Base-by-base conservation (phyloP, 2,888 invertebrate species). In the Acanthosepion esculentum region DNA sequence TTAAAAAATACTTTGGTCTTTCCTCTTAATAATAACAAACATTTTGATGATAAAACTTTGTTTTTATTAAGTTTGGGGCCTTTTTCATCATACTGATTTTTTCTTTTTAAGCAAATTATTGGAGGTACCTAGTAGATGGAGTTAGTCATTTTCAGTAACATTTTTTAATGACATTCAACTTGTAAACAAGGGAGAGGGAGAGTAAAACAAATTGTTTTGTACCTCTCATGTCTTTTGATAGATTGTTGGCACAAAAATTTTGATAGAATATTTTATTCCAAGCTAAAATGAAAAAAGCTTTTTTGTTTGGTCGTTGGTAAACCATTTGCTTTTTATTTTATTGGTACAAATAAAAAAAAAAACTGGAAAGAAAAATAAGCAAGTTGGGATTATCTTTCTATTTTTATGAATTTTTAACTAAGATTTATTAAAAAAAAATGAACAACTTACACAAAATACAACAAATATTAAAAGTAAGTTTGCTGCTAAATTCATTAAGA, bases 371-470 rank as follows among this genome's bases (percentile, higher is more conserved):
- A n/a, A 78, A 78, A 78, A 78, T 33, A 78, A 78, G 78, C 78
- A n/a, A 78, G n/a, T 78, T 78, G n/a, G n/a, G 12, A 33, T 78
- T n/a, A 78, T 78, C n/a, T 78, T n/a, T 78, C 78, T 78, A 78
- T 78, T 78, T 78, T 78, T n/a, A 78, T 78, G 78, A 78, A 78
- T 78, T 78, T 78, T 78, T 78, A 78, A 78, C 78, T 78, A 78
- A 33, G 78, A 78, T 78, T 78, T 78, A 78, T 78, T 78, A n/a
- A 78, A 78, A 78, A 78, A 78, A 78, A 78, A 78, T 12, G 78
- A 78, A 78, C 78, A 78, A 78, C 78, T 78, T 78, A 78, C 78
- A 78, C 15, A 78, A 33, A n/a, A 78, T 78, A 78, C 78, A 78
- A 78, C 78, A 78, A 78, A 78, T 33, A 78, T 78, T 78, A 33